A percentile compares a stretch with the other conserved stretches of the same genome.
phyloP scores from a whole-genome alignment of 2,888 invertebrate genomes.

The Drosophila rubida region DNA sequence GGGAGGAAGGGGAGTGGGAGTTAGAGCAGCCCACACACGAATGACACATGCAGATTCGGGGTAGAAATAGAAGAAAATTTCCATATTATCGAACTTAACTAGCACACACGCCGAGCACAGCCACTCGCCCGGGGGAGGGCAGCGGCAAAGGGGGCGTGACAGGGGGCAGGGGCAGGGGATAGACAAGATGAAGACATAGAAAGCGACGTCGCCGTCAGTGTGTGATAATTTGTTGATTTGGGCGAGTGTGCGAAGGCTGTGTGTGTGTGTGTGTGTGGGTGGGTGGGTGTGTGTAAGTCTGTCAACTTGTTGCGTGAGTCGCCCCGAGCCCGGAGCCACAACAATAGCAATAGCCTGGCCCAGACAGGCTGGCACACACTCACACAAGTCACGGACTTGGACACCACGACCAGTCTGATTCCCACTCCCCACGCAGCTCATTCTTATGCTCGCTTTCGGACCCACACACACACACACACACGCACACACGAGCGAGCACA shows the following conservation, averaged over 20 bases:
- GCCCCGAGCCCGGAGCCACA: slow-evolving; percentile 62
- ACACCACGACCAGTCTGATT: background rate
- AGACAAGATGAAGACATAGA: slow-evolving; percentile 41
- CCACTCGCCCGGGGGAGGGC: background rate
- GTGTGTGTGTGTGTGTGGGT: slow-evolving; percentile 22
- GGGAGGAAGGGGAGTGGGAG: background rate
- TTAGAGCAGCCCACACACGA: background rate
- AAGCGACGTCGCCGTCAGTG: slow-evolving; percentile 25
- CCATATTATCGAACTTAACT: slow-evolving; percentile 83
- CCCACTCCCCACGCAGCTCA: background rate
- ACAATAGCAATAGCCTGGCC: slow-evolving; percentile 51
- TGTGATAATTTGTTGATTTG: slow-evolving; percentile 75
- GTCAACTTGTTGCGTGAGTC: slow-evolving; percentile 68
- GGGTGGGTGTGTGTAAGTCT: slow-evolving; percentile 21
- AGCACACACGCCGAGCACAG: slow-evolving; percentile 43
- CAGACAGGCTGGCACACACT: slow-evolving; percentile 2
- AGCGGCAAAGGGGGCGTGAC: background rate
- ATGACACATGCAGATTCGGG: slow-evolving; percentile 48
- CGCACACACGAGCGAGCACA: slow-evolving; percentile 38
- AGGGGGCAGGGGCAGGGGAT: background rate
- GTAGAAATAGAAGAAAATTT: slow-evolving; percentile 81
- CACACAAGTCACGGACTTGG: background rate
- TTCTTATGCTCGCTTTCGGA: slow-evolving; percentile 42
- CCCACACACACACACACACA: slow-evolving; percentile 27
- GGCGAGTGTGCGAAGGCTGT: too few relatives aligned